Evolutionary conservation across 2,888 invertebrate genomes (phyloP), one percentile per base, ranked within the genome.

Genomic region (Eucriotettix oculatus): DNA sequence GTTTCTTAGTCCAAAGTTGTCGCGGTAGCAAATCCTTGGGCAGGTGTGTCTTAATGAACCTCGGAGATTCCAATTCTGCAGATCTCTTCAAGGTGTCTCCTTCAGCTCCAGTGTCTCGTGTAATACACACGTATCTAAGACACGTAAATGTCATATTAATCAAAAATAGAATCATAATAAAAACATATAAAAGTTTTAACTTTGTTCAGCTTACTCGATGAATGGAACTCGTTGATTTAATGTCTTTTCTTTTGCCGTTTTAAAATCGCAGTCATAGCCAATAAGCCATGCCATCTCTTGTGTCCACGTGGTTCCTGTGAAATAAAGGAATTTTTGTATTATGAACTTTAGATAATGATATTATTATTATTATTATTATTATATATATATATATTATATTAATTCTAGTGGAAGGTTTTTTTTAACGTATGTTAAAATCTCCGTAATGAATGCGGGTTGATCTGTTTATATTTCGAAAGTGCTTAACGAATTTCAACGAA

Each of bases 181-280:
- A 29, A 29, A 29, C 2, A n/a, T n/a, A n/a, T 5, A 29, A 29
- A 29, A 29, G 2, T 29, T 29, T 29, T 5, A 2, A 29, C 7
- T 29, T 29, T 29, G 29, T 29, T 29, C 29, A 7, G 7, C 70
- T 67, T 64, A 70, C 70, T 70, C 70, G 10, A 70, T 64, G 60
- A 70, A 69, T 10, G 69, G 69, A 40, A 69, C 67, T 52, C 69
- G 64, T 42, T 65, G 64, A 16, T 66, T 65, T 9, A 69, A 62
- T 2, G 66, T 61, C 16, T 59, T 59, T 44, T 63, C 62, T 59
- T 66, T 68, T 29, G 68, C 68, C 11, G 63, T 62, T 40, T 68
- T 68, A 61, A 65, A 68, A 54, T 70, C 68, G n/a, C 67, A 62
- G 56, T 69, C 65, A 60, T 69, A 68, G 44, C 52, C 61, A 52